Percentiles rank a stretch among this genome's conserved stretches.
phyloP scores from a whole-genome alignment of 30 jellyfish, hydroid and myxozoan genomes.

The Turritopsis dohrnii region DNA sequence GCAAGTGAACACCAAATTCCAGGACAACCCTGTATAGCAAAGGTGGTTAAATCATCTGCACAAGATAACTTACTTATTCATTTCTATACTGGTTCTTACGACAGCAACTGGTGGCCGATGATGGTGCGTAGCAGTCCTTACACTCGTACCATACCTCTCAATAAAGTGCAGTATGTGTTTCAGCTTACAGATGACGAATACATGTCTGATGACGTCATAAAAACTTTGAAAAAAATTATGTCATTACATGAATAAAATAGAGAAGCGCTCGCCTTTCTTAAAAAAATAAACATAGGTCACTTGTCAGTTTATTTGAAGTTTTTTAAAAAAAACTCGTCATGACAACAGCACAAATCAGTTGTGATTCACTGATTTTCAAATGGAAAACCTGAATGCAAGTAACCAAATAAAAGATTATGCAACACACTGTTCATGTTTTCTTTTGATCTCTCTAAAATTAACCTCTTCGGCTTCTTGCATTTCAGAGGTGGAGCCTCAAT shows the following conservation, averaged over 20 bases:
- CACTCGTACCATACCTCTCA: constrained; percentile 36
- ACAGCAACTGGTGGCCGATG: constrained; percentile 87
- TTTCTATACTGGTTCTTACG: constrained; percentile 62
- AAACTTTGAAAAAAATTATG: constrained; percentile 7
- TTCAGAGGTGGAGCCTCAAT: no score
- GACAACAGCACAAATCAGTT: no score
- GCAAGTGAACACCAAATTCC: constrained; percentile 66
- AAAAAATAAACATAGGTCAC: no score
- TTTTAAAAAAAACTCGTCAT: no score
- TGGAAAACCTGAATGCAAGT: no score
- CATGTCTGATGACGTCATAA: constrained; percentile 45
- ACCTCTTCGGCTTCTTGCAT: no score
- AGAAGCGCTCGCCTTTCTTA: no score
- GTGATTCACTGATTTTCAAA: no score
- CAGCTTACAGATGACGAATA: constrained; percentile 27
- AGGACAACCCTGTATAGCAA: constrained; percentile 88
- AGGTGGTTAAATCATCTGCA: constrained; percentile 46
- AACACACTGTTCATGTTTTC: no score
- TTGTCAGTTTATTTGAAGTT: no score
- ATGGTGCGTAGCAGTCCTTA: constrained; percentile 91
- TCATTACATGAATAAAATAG: neutral
- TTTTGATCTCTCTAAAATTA: no score
- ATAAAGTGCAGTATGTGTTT: constrained; percentile 32
- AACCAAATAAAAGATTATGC: no score
- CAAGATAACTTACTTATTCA: constrained; percentile 45